Conservation (phyloP, 2,888 invertebrate genomes). For the Cylloceria caligata region DNA sequence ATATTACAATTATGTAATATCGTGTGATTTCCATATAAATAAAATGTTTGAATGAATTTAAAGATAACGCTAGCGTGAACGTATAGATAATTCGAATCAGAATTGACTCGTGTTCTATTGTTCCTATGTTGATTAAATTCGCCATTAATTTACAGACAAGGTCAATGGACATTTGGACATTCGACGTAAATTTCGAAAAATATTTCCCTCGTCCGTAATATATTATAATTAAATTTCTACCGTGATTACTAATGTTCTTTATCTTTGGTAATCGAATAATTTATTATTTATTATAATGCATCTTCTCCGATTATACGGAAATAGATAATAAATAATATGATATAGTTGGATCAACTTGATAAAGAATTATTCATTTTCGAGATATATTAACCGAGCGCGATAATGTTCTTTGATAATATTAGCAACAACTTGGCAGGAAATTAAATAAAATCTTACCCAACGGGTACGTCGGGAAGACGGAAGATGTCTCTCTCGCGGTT, state of each 20-base stretch:
- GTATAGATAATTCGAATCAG: neutral
- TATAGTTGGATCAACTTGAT: constrained; percentile 18
- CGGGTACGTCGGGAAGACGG: too few relatives aligned
- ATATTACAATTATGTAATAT: constrained; percentile 67
- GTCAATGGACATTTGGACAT: neutral
- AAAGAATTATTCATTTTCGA: neutral
- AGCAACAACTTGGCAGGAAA: constrained; percentile 12
- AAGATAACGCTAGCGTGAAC: constrained; percentile 71
- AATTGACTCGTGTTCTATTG: neutral
- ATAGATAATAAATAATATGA: constrained; percentile 29
- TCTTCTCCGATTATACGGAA: constrained; percentile 1
- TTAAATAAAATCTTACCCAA: neutral
- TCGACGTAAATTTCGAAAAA: neutral
- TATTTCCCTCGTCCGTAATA: neutral
- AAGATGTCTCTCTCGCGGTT: too few relatives aligned
- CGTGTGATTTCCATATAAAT: constrained; percentile 79
- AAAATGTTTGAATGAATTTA: constrained; percentile 78
- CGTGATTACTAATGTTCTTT: constrained; percentile 25
- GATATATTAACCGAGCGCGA: neutral
- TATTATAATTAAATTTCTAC: constrained; percentile 30
- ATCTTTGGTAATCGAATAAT: constrained; percentile 29
- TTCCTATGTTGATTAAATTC: too few relatives aligned
- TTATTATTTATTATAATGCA: constrained; percentile 14
- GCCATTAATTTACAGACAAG: neutral
- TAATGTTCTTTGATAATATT: neutral